Percentiles rank a stretch among this genome's conserved stretches.
Evolutionary conservation across 2,888 invertebrate genomes (phyloP).

Genomic region (Drosophila borborema): DNA sequence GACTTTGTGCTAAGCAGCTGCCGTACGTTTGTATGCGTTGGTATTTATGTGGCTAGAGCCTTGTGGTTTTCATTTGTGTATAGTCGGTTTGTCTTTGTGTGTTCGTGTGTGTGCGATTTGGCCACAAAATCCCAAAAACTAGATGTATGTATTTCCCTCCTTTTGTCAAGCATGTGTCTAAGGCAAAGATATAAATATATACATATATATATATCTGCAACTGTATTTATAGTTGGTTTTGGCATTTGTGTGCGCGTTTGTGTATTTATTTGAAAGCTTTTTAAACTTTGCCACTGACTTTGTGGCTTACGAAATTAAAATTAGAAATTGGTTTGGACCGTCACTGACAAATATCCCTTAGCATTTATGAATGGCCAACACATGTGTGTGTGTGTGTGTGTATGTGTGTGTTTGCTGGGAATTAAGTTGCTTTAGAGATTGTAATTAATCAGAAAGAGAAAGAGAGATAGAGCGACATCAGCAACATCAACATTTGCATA

Average conservation of each 20-base stretch:
- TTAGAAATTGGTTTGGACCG: slow-evolving; percentile 78
- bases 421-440: slow-evolving; percentile 70
- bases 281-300: slow-evolving; percentile 76
- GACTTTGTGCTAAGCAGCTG: slow-evolving; percentile 77
- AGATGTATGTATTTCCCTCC: slow-evolving; percentile 68
- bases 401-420: slow-evolving; percentile 23
- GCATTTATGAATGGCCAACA: slow-evolving; percentile 56
- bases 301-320: slow-evolving; percentile 80
- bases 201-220: slow-evolving; percentile 5
- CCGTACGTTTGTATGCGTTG: slow-evolving; percentile 29
- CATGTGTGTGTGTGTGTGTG: slow-evolving; percentile 14
- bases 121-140: slow-evolving; percentile 78
- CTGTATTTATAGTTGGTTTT: slow-evolving; percentile 29
- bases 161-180: slow-evolving; percentile 60
- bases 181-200: slow-evolving; percentile 2
- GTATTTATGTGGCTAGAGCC: slow-evolving; percentile 50
- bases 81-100: not conserved
- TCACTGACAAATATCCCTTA: slow-evolving; percentile 59
- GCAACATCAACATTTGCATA: slow-evolving; percentile 66
- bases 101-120: slow-evolving; percentile 28
- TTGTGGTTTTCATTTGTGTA: slow-evolving; percentile 51
- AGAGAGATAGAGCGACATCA: no score
- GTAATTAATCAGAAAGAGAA: slow-evolving; percentile 73
- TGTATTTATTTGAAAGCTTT: slow-evolving; percentile 76
- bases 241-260: slow-evolving; percentile 53